Evolutionary conservation across 92 coral and sea anemone species (phyloP), one percentile per base, ranked within the genome.

Genomic region (Pocillopora meandrina): DNA sequence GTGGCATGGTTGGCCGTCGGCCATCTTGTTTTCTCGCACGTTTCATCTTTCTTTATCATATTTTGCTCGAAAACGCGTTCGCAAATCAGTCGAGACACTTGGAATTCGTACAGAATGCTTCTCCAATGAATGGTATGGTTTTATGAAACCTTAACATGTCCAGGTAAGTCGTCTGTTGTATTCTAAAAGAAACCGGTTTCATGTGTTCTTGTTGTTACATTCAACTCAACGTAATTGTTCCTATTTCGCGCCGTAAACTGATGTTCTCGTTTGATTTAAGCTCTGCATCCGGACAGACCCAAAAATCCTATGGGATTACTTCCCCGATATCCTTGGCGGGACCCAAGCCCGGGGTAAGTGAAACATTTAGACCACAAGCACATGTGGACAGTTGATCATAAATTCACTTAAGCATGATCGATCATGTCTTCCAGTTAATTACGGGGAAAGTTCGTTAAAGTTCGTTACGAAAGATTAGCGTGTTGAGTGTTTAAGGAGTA

Each of bases 281-380:
- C 52, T 85, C 84, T 81, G 57, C 71, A 75, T 69, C 92, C 68
- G 84, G 80, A 35, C 92, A 84, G 77, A 84, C 92, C 61, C 90
- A 88, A 69, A 96, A 88, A 83, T 82, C 94, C 19, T 89, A 82
- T 87, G 99, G 99, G 26, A 94, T 96, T 26, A 96, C 99, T n/a
- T 94, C 98, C 64, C 91, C 99, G 19, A 96, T 96, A 66, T 94
- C 98, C 86, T 76, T 83, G 80, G 95, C 98, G 19, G 89, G 79
- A 65, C 99, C 99, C 10, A 96, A 94, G 83, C 93, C 96, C 15
- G 88, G 84, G 84, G 99, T 94, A 88, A 61, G 91, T 67, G 61
- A 10, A 21, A 17, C 66, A n/a, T 34, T 16, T 5, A 42, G 52
- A 42, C 52, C 52, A 42, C 52, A 42, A 42, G 52, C 1, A 42